phyloP scores from a whole-genome alignment of 2,888 invertebrate species.

The Chloromyia formosa region DNA sequence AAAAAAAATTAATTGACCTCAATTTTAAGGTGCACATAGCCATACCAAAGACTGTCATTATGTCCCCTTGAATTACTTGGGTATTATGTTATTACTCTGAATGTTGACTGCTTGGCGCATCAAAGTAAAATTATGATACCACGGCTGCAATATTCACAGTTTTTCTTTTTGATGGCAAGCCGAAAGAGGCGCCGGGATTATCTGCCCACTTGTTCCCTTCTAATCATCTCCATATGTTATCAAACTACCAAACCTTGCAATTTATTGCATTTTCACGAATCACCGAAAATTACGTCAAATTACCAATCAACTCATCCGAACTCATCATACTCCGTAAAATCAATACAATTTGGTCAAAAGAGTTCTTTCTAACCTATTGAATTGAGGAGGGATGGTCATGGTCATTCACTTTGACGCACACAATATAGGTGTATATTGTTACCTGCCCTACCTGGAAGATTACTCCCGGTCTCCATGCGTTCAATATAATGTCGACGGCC shows the following conservation, averaged over 20 bases:
- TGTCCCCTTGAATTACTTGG: too few relatives aligned
- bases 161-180: too few relatives aligned
- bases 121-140: too few relatives aligned
- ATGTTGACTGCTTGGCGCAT: too few relatives aligned
- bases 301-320: slow-evolving; percentile 13
- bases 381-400: slow-evolving; percentile 11
- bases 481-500: neutral
- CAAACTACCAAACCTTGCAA: neutral
- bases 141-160: too few relatives aligned
- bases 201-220: too few relatives aligned
- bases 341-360: slow-evolving; percentile 18
- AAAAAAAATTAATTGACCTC: too few relatives aligned
- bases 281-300: slow-evolving; percentile 14
- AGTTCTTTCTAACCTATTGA: neutral
- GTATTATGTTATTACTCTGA: too few relatives aligned
- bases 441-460: slow-evolving; percentile 19
- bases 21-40: too few relatives aligned
- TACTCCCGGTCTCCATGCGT: neutral
- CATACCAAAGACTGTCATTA: too few relatives aligned
- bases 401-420: slow-evolving; percentile 7
- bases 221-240: neutral
- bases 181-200: too few relatives aligned
- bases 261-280: neutral
- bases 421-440: slow-evolving; percentile 1
- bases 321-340: slow-evolving; percentile 11